Evolutionary conservation across 2,113 vertebrate species (phyloP).

Genomic region (Phalacrocorax brasilianus): DNA sequence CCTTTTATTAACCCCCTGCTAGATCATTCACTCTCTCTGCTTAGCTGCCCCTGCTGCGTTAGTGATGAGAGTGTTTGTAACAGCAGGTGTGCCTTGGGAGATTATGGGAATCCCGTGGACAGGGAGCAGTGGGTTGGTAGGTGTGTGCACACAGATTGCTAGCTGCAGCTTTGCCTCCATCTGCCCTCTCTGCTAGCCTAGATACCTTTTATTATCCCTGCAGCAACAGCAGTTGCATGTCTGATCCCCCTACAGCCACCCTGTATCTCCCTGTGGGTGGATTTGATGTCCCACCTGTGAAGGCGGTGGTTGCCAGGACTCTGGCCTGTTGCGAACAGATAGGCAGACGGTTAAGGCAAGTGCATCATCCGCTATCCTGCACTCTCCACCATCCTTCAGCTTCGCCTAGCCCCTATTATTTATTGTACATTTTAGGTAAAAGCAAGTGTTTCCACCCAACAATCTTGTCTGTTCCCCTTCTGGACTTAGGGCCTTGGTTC

Average conservation of each 20-base stretch:
- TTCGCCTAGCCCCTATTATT: not conserved
- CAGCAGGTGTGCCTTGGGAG: constrained; percentile 68
- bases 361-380: not conserved
- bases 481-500: not conserved
- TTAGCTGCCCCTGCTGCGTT: constrained; percentile 44
- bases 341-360: not conserved
- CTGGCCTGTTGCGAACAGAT: rapidly evolving
- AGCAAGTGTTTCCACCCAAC: not conserved
- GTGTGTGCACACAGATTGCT: constrained; percentile 49
- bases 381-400: not conserved
- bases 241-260: not conserved
- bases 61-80: constrained; percentile 72
- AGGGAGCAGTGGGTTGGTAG: constrained; percentile 16
- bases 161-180: constrained; percentile 39
- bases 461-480: not conserved
- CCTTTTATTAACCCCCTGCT: constrained; percentile 70
- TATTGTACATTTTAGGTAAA: not conserved
- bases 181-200: not conserved
- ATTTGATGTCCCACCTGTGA: not conserved
- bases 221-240: not conserved
- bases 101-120: constrained; percentile 57
- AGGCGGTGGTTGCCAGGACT: not conserved
- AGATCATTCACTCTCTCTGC: constrained; percentile 36
- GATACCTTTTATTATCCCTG: not conserved
- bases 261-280: not conserved